Evolutionary conservation across 1,140 invertebrate genomes (phyloP), one percentile per base, ranked within the genome.

Genomic region (Teleogryllus occipitalis): DNA sequence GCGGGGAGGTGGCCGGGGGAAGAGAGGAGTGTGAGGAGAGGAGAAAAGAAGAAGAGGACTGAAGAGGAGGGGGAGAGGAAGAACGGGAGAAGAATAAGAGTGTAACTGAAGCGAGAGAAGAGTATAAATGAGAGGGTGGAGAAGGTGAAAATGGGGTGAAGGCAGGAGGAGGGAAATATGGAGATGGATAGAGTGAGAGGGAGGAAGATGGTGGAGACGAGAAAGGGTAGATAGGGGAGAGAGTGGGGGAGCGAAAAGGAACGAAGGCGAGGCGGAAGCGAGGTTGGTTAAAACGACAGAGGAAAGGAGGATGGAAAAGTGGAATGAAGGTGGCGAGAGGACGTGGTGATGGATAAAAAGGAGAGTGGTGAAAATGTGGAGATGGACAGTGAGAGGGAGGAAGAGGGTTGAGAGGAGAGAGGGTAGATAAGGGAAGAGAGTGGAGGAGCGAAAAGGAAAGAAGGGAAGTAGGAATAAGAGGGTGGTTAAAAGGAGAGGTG

Each of bases 151-250:
- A 72, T 72, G 54, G n/a, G 47, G 46, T 75, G 76, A 14, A 75
- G 46, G 12, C 72, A n/a, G 54, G 39, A 76, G 8, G n/a, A n/a
- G n/a, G n/a, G n/a, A n/a, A 7, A 14, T 2, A 47, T 21, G 74
- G 47, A 76, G 54, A 49, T 76, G 76, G 74, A 65, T 77, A 77
- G 65, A 79, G 49, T 27, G 77, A 8, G 47, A 81, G 76, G 76
- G 18, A 48, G 5, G 76, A 48, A 78, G 49, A 47, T 6, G 6
- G 39, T 48, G 75, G 75, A 10, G 7, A 7, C 7, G 48, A 7
- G 15, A 47, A 78, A 47, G 47, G 18, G 48, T 47, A 47, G 76
- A 22, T 8, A 78, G 47, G 15, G 14, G 48, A 47, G 48, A 48
- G n/a, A 39, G 8, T 10, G 12, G 75, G 3, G 22, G 76, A 47